Conservation (phyloP, 53 echinoderm and acorn worm species). For the Glandiceps talaboti region DNA sequence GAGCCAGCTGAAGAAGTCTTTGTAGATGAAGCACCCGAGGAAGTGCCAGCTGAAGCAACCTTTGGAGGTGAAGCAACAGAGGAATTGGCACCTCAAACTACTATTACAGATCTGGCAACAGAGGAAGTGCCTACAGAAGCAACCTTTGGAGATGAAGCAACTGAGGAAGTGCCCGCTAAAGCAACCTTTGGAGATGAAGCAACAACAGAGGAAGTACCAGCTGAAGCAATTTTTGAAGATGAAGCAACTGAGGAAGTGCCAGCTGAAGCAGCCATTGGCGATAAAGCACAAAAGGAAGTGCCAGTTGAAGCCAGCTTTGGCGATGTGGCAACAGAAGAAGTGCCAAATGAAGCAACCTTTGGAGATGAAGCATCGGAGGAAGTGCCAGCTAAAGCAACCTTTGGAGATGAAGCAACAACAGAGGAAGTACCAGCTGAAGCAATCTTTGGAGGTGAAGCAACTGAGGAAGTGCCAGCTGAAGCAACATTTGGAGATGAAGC, state of each 20-base stretch:
- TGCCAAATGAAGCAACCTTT: not conserved
- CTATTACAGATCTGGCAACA: not conserved
- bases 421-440: constrained; percentile 2
- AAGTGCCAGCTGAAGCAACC: not conserved
- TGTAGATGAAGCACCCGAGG: not conserved
- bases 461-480: not conserved
- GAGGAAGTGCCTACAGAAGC: not conserved
- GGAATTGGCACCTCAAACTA: not conserved
- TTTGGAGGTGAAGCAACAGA: constrained; percentile 57
- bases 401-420: not conserved
- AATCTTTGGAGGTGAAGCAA: not conserved
- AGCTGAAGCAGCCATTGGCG: constrained; percentile 31
- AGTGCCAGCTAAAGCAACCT: not conserved
- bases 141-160: not conserved
- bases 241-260: constrained; percentile 13
- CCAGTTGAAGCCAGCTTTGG: not conserved
- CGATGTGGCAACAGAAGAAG: not conserved
- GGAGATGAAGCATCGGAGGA: not conserved
- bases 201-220: constrained; percentile 12
- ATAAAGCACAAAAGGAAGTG: constrained; percentile 12
- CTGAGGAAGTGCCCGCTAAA: not conserved
- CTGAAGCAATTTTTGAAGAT: constrained; percentile 12
- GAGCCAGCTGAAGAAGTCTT: not conserved
- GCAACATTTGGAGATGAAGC: not conserved
- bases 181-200: not conserved